These are phyloP conservation scores for Lasiommata megera DNA, from an alignment of 2,888 invertebrate genomes.

Conservation along the genomic window DNA sequence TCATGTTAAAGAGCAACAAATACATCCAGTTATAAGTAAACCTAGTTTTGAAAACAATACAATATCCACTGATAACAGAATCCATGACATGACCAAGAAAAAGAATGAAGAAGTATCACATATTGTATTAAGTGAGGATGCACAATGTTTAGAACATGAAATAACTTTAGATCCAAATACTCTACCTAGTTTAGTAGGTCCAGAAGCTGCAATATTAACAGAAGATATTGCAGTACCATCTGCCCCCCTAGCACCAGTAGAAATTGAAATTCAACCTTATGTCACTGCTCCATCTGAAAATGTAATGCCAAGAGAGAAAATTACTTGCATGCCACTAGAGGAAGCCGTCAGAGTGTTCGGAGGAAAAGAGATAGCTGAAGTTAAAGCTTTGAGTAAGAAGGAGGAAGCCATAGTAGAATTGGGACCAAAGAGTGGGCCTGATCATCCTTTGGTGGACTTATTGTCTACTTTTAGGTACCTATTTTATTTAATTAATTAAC, in stretches of 20 bases:
- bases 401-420: conserved; percentile 63
- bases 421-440: conserved; percentile 57
- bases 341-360: conserved; percentile 59
- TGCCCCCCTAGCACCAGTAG: conserved; percentile 54
- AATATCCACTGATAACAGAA: not conserved
- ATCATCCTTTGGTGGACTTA: conserved; percentile 69
- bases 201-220: conserved; percentile 6
- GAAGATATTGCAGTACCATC: conserved; percentile 45
- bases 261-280: conserved; percentile 16
- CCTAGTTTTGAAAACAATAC: not conserved
- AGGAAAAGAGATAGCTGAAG: conserved; percentile 58
- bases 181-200: not conserved
- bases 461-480: conserved; percentile 66
- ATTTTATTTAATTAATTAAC: not conserved
- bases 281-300: conserved; percentile 3
- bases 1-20: not conserved
- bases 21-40: not conserved
- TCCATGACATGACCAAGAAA: not conserved
- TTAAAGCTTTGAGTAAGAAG: conserved; percentile 58
- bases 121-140: not conserved
- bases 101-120: not conserved
- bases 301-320: conserved; percentile 35
- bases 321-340: conserved; percentile 56
- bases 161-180: not conserved
- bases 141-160: not conserved